Base-by-base conservation (phyloP, 2,113 vertebrate species). In the Cinclus cinclus region DNA sequence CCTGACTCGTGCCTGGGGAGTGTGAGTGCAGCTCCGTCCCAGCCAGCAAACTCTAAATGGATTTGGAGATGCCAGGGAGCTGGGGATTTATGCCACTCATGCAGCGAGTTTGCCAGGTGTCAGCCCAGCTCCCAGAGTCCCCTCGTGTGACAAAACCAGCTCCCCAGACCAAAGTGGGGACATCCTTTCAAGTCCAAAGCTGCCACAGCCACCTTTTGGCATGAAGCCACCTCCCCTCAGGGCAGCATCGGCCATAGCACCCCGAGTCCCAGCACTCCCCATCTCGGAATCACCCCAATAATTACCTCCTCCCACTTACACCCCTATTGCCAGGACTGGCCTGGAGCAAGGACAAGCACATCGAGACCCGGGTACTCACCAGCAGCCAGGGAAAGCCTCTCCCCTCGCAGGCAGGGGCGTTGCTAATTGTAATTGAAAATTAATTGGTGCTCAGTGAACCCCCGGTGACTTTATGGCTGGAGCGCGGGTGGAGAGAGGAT, bases 361-460 rank as follows among this genome's bases (percentile, higher is more conserved):
- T 8, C 4, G 24, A 87, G 91, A 89, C 20, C 23, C 11, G 6
- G 68, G 80, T 95, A 98, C 98, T 98, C 97, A 98, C 98, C 98
- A 87, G 70, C 67, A 24, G 89, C 89, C 21, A 39, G 60, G 87
- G 84, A 83, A 95, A 79, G 63, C 63, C 33, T 94, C 78, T 92
- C 83, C 89, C 83, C 90, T 95, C 18, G 22, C 67, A 22, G 90
- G 89, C 65, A n/a, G 15, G 86, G 41, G 37, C 12, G 58, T 69
- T 24, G 37, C 35, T 90, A 86, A 55, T 53, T 83, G 59, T 76
- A 52, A 77, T 63, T 65, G 90, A 60, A 77, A 49, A 79, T 50
- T 50, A 95, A 83, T 90, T 11, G 55, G 59, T 3, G 46, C 41
- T 52, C 42, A 75, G 39, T 1, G 22, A 81, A 85, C 44, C 68